A percentile compares a stretch with the other conserved stretches of the same genome.
Evolutionary conservation across 2,888 invertebrate genomes (phyloP).

Genomic region (Callinectes sapidus): DNA sequence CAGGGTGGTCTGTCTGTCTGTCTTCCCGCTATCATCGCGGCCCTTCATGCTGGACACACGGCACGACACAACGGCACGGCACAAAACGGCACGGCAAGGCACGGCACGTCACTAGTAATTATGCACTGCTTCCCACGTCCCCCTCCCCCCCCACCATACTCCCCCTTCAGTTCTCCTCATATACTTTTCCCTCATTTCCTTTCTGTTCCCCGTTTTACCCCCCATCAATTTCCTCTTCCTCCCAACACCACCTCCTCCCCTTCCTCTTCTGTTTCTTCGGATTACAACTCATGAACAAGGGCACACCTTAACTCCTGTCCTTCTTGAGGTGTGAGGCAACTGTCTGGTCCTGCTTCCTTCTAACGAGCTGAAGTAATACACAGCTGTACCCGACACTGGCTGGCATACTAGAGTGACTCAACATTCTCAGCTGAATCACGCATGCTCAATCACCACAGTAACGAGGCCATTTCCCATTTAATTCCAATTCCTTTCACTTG

Average conservation of each 20-base stretch:
- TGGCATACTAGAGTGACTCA: neutral
- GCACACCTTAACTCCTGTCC: neutral
- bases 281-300: neutral
- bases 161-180: neutral
- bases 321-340: neutral
- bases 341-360: neutral
- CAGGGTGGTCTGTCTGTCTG: neutral
- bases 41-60: neutral
- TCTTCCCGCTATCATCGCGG: neutral
- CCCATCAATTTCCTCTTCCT: neutral
- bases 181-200: neutral
- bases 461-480: neutral
- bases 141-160: neutral
- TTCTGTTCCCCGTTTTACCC: neutral
- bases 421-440: neutral
- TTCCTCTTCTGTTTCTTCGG: neutral
- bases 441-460: neutral
- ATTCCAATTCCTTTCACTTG: neutral
- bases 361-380: neutral
- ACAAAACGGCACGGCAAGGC: neutral
- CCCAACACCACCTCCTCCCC: neutral
- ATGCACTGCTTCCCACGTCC: conserved; percentile 5
- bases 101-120: neutral
- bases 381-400: neutral
- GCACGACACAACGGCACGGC: neutral